These are phyloP conservation scores for Drosophila pullipes DNA, from an alignment of 2,888 invertebrate species.

Conservation along the genomic window DNA sequence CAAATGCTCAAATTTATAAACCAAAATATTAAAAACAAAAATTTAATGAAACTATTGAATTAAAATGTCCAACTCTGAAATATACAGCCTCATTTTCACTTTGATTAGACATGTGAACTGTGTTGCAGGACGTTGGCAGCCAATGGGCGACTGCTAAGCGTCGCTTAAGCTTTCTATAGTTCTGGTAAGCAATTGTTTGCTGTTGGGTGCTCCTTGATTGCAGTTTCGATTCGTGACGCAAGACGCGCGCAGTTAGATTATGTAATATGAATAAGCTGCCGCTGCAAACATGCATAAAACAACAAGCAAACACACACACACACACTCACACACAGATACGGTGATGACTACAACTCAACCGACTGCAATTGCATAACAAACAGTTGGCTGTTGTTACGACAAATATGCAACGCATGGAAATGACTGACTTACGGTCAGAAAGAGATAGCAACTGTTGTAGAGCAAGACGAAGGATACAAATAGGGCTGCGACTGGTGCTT, in stretches of 20 bases:
- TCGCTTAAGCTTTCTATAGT: not conserved
- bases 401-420: conserved; percentile 82
- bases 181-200: conserved; percentile 25
- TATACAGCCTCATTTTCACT: conserved; percentile 8
- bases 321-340: not conserved
- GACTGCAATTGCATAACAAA: conserved; percentile 81
- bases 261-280: conserved; percentile 78
- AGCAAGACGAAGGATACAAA: conserved; percentile 8
- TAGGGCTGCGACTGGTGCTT: conserved; percentile 4
- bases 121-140: conserved; percentile 50
- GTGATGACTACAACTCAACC: conserved; percentile 55
- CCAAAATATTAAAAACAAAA: not conserved
- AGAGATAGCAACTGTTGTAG: conserved; percentile 51
- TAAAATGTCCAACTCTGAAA: not conserved
- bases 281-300: conserved; percentile 47
- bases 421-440: conserved; percentile 74
- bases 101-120: conserved; percentile 75
- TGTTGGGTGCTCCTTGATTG: conserved; percentile 49
- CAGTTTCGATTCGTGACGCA: conserved; percentile 79
- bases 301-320: conserved; percentile 33
- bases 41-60: not conserved
- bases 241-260: conserved; percentile 76
- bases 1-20: not conserved
- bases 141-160: conserved; percentile 29
- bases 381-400: conserved; percentile 81